A percentile compares a stretch with the other conserved stretches of the same genome.
These are phyloP conservation scores for Malurus splendens DNA, from an alignment of 2,797 vertebrate species.

Conservation along the genomic window DNA sequence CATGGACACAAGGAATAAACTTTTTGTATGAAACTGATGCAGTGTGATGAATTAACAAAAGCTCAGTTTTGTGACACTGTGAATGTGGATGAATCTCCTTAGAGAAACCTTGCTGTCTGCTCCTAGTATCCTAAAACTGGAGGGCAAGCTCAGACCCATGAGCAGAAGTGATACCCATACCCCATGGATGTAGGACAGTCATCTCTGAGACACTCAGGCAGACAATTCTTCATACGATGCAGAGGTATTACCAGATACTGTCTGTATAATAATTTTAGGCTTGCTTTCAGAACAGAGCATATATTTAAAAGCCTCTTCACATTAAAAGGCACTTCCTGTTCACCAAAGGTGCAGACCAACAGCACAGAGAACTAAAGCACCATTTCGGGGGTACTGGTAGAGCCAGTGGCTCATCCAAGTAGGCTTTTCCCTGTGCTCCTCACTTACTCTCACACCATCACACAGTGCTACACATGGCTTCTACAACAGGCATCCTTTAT, in stretches of 20 bases:
- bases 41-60: not conserved
- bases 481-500: not conserved
- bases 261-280: not conserved
- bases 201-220: not conserved
- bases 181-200: rapidly evolving
- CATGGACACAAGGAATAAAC: not conserved
- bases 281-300: not conserved
- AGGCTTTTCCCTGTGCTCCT: rapidly evolving
- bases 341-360: not conserved
- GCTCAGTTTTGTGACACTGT: not conserved
- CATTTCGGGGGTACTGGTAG: rapidly evolving
- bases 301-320: too few species aligned
- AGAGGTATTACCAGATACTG: too few species aligned
- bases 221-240: rapidly evolving
- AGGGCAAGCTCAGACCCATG: not conserved
- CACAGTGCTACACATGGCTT: rapidly evolving
- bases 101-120: rapidly evolving
- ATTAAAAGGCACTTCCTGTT: not conserved
- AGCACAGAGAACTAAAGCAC: rapidly evolving
- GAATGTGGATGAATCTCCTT: not conserved
- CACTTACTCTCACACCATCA: too few species aligned
- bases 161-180: not conserved
- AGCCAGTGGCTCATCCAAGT: rapidly evolving
- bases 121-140: not conserved
- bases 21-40: not conserved